These are phyloP conservation scores for Climacteris rufus DNA, from an alignment of 2,113 vertebrate species.

Conservation along the genomic window DNA sequence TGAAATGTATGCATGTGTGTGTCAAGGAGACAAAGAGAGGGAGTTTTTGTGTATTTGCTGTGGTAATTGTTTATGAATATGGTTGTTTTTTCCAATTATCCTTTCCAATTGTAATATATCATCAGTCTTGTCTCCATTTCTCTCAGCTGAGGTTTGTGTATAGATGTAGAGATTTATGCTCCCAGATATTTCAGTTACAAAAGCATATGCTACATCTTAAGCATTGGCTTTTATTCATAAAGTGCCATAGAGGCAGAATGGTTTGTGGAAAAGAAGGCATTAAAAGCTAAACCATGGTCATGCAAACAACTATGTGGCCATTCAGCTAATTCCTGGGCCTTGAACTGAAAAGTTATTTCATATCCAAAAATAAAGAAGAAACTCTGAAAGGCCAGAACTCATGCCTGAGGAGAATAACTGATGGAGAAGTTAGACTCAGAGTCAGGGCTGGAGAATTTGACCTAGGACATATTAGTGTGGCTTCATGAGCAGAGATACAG, in stretches of 20 bases:
- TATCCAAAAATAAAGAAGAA: background rate
- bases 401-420: background rate
- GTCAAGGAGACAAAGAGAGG: background rate
- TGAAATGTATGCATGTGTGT: background rate
- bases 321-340: background rate
- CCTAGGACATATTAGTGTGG: background rate
- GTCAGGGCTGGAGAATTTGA: background rate
- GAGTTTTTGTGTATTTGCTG: constrained; percentile 4
- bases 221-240: background rate
- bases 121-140: background rate
- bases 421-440: background rate
- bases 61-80: constrained; percentile 20
- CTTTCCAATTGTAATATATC: background rate
- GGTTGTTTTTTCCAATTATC: constrained; percentile 30
- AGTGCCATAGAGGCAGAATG: background rate
- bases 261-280: background rate
- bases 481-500: background rate
- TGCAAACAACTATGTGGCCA: background rate
- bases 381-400: background rate
- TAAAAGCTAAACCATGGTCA: background rate
- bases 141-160: background rate
- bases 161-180: background rate
- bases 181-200: background rate
- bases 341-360: background rate
- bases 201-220: background rate